phyloP scores from a whole-genome alignment of 2,797 vertebrate genomes.

The Vipera ursinii region DNA sequence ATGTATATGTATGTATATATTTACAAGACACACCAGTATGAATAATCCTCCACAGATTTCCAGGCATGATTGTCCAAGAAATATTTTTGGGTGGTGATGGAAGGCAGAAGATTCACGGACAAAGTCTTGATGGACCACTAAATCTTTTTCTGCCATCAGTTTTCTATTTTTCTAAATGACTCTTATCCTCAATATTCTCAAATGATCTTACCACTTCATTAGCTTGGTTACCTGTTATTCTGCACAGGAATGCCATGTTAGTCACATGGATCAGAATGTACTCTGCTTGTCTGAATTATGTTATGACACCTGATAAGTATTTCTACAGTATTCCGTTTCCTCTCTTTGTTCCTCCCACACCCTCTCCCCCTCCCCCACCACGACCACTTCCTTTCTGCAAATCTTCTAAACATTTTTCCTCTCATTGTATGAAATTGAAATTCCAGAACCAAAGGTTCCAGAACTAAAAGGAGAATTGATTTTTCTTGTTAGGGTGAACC shows the following conservation, averaged over 20 bases:
- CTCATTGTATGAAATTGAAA: neutral
- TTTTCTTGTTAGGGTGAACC: conserved; percentile 21
- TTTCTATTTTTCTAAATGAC: neutral
- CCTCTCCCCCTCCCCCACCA: neutral
- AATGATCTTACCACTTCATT: neutral
- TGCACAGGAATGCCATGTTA: neutral
- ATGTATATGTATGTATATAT: too few species aligned
- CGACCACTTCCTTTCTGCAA: neutral
- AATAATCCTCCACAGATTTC: neutral
- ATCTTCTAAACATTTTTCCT: neutral
- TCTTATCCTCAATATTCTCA: neutral
- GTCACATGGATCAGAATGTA: too few species aligned
- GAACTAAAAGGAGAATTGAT: neutral
- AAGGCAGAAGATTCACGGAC: neutral
- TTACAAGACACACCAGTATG: neutral
- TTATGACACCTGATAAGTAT: neutral
- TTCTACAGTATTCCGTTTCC: neutral
- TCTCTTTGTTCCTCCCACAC: neutral
- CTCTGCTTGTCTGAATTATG: neutral
- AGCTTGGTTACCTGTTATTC: neutral
- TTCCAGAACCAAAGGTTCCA: neutral
- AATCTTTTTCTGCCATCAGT: neutral
- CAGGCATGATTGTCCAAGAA: neutral
- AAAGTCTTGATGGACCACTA: neutral
- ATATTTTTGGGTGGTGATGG: neutral